Percentiles rank a stretch among this genome's conserved stretches.
These are phyloP conservation scores for Labeo catla DNA, from an alignment of 2,113 vertebrate genomes.

Conservation along the genomic window DNA sequence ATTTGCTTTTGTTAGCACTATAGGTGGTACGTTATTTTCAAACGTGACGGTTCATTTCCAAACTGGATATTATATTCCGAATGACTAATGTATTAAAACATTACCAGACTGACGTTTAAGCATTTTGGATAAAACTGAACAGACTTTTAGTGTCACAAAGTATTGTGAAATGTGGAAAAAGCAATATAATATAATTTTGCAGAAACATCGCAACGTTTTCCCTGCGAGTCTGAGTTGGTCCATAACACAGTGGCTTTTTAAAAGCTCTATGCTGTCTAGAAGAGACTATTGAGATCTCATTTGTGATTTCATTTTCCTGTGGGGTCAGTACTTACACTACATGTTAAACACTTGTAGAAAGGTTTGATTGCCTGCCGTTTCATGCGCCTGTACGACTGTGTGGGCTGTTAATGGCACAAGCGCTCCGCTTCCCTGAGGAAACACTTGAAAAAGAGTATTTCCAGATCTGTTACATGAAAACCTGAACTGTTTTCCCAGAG, in stretches of 20 bases:
- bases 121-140: neutral
- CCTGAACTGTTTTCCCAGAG: constrained; percentile 9
- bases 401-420: constrained; percentile 5
- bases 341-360: constrained; percentile 20
- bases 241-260: neutral
- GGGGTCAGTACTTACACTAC: neutral
- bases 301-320: constrained; percentile 1
- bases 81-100: neutral
- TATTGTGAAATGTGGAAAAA: neutral
- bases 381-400: neutral
- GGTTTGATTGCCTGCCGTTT: neutral
- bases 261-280: neutral
- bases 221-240: neutral
- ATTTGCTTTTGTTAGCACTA: neutral
- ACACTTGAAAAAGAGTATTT: constrained; percentile 1
- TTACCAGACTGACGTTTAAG: neutral
- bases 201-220: neutral
- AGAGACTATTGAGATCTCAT: constrained; percentile 5
- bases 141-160: neutral
- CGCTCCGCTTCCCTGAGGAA: neutral
- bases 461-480: neutral
- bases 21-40: neutral
- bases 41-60: neutral
- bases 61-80: too few relatives aligned
- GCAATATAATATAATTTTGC: neutral